Base-by-base conservation (phyloP, 2,888 invertebrate species). In the Macrosiphum euphorbiae region DNA sequence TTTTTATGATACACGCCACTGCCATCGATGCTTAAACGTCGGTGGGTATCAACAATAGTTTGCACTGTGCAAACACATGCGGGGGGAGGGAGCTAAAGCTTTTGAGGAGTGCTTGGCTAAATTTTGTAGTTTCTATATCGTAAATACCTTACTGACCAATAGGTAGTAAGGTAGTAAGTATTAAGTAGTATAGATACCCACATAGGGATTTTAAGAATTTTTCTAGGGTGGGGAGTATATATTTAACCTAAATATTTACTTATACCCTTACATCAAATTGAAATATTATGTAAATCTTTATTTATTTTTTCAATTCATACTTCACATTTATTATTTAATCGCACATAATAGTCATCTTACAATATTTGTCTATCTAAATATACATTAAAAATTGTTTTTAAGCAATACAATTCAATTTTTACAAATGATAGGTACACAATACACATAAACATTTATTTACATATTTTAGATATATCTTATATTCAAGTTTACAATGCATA, bases 311-410 rank as follows among this genome's bases (percentile, higher is more conserved):
- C 20, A n/a, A 67, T 35, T 78, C 20, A 78, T 78, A 78, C 2
- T 35, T 78, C 35, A 78, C 35, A 78, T 78, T 78, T 24, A 35
- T 20, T 78, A 78, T 78, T 78, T 24, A 35, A 35, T 78, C 35
- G 35, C 8, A 78, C 35, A 78, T 78, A 67, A 67, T 35, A 78
- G 35, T 78, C 35, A 78, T 78, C 20, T 78, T 78, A 35, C 78
- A 78, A 78, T 78, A 78, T 78, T 78, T 78, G 78, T 78, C 78
- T 78, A 78, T 35, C 78, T 78, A 78, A 78, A 35, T 78, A 78
- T 35, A 78, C 78, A 78, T 78, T 20, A 35, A 78, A 78, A 78
- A 78, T 20, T 20, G 0, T 35, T 61, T 78, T 78, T 78, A 78
- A 78, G 78, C 35, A 78, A 35, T 35, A 78, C 78, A 78, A 78